phyloP scores from a whole-genome alignment of 2,113 vertebrate species.

The Eurystomus gularis region DNA sequence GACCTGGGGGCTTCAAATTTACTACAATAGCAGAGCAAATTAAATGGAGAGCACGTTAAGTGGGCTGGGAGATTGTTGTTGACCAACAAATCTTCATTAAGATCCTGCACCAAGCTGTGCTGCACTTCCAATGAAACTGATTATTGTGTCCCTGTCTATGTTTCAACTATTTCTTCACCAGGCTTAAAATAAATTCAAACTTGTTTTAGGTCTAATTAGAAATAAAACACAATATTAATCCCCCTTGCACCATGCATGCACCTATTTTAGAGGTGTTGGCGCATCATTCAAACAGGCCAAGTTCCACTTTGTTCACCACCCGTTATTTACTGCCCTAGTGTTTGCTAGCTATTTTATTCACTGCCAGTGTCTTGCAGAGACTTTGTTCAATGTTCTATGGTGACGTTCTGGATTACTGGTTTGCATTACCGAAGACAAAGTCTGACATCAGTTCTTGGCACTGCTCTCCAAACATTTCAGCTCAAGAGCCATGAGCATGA shows the following conservation, averaged over 20 bases:
- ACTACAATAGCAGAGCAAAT: conserved; percentile 4
- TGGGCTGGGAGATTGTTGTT: neutral
- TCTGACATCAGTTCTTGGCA: neutral
- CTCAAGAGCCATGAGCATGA: neutral
- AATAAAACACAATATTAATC: neutral
- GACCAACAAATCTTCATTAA: conserved; percentile 54
- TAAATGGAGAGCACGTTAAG: neutral
- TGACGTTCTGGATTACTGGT: neutral
- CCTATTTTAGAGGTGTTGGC: neutral
- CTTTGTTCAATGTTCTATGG: neutral
- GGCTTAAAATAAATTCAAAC: neutral
- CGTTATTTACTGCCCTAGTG: neutral
- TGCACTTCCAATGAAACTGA: neutral
- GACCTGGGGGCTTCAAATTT: neutral
- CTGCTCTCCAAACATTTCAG: neutral
- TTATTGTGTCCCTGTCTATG: neutral
- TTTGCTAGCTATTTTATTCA: neutral
- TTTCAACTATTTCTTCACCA: neutral
- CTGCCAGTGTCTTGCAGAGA: neutral
- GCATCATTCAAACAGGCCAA: neutral
- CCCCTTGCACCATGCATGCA: neutral
- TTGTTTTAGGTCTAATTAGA: neutral
- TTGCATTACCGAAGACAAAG: neutral
- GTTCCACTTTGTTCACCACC: neutral
- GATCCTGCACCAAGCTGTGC: neutral